These are phyloP conservation scores for Hydractinia symbiolongicarpus DNA, from an alignment of 30 jellyfish, hydroid and myxozoan species.

Conservation along the genomic window DNA sequence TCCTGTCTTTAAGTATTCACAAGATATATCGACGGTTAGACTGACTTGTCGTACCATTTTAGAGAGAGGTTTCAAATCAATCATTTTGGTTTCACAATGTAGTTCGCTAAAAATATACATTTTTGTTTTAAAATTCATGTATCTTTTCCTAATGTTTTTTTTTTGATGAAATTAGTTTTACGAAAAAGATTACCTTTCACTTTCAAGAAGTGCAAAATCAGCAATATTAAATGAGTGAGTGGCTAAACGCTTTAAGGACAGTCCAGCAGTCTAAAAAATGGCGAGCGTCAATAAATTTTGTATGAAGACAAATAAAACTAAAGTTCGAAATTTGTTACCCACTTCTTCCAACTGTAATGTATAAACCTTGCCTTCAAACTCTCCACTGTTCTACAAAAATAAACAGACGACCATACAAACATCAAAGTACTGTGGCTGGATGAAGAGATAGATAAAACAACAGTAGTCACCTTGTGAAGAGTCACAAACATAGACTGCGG, in stretches of 20 bases:
- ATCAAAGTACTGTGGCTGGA: neutral
- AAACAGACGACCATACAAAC: neutral
- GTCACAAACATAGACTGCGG: conserved; percentile 38
- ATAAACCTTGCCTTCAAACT: conserved; percentile 35
- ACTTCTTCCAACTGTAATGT: conserved; percentile 51
- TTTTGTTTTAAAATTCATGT: too few species aligned
- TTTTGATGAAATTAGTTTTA: too few species aligned
- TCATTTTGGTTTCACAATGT: too few species aligned
- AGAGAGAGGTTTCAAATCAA: too few species aligned
- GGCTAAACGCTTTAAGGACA: conserved; percentile 40
- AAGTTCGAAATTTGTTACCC: neutral
- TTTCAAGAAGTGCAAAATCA: conserved; percentile 34
- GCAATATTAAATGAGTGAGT: conserved; percentile 43
- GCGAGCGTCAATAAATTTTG: neutral
- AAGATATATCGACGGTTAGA: too few species aligned
- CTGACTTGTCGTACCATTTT: too few species aligned
- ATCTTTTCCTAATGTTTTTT: too few species aligned
- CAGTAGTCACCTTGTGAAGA: conserved; percentile 40
- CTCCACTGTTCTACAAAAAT: conserved; percentile 9
- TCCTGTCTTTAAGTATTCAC: too few species aligned
- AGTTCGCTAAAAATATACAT: too few species aligned
- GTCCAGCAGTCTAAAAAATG: conserved; percentile 39
- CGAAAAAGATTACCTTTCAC: conserved; percentile 7
- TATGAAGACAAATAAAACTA: conserved; percentile 7
- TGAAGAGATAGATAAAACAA: too few species aligned